Conservation (phyloP, 2,888 invertebrate species). For the Hylaea fasciaria region DNA sequence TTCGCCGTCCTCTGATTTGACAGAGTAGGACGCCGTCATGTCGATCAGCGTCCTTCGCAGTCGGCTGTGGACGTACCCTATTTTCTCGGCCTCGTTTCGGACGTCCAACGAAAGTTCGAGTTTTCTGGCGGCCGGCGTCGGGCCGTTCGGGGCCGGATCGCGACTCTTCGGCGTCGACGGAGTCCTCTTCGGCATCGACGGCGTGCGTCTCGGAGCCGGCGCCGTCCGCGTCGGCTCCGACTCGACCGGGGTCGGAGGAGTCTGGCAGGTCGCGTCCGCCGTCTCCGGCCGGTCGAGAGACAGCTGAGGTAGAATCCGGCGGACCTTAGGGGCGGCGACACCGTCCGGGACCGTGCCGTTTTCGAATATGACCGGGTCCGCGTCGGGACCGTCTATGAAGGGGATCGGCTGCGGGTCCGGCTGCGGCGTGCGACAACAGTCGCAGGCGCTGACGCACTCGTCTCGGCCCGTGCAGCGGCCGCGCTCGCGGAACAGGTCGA, state of each 20-base stretch:
- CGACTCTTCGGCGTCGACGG: conserved; percentile 36
- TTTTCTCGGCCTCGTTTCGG: conserved; percentile 59
- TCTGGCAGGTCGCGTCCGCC: conserved; percentile 75
- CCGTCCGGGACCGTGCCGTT: conserved; percentile 62
- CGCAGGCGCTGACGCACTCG: conserved; percentile 78
- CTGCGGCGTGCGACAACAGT: conserved; percentile 78
- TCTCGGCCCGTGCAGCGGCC: conserved; percentile 69
- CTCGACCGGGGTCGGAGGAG: conserved; percentile 60
- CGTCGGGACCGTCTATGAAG: conserved; percentile 78
- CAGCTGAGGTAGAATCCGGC: conserved; percentile 75
- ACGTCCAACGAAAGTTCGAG: conserved; percentile 65
- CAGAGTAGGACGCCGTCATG: conserved; percentile 68
- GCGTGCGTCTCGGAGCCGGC: conserved; percentile 38
- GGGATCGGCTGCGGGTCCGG: conserved; percentile 76
- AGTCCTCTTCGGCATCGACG: conserved; percentile 40
- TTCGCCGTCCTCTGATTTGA: conserved; percentile 73
- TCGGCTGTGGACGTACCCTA: conserved; percentile 66
- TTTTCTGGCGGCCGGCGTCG: conserved; percentile 48
- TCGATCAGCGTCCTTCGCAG: conserved; percentile 67
- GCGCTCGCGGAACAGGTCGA: conserved; percentile 63
- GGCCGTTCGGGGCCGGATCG: conserved; percentile 4
- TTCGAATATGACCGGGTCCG: conserved; percentile 78
- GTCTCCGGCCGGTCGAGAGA: conserved; percentile 72
- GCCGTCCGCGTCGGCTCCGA: not conserved
- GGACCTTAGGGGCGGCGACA: conserved; percentile 71